phyloP scores from a whole-genome alignment of 2,113 vertebrate species.

The Ariopsis seemanni region DNA sequence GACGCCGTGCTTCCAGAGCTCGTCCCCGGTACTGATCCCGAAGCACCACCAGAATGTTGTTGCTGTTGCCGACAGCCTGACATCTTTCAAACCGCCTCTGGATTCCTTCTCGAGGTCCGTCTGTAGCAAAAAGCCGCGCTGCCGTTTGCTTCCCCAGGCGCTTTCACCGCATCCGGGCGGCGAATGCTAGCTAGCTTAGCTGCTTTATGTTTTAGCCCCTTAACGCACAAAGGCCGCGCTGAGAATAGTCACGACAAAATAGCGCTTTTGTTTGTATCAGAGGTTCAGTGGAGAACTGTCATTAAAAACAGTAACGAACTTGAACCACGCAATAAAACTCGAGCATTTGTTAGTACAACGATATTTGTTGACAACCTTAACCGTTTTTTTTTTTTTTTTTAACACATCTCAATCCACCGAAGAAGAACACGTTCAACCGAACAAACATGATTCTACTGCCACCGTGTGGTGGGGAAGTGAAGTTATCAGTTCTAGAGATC shows the following conservation, averaged over 20 bases:
- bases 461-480: conserved; percentile 29
- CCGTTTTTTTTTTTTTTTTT: conserved; percentile 10
- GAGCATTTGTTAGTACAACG: not conserved
- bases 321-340: not conserved
- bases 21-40: conserved; percentile 73
- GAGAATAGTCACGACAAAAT: not conserved
- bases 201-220: conserved; percentile 3
- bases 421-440: conserved; percentile 31
- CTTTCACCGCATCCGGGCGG: conserved; percentile 67
- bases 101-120: conserved; percentile 55
- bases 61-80: conserved; percentile 70
- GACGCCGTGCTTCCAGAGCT: conserved; percentile 67
- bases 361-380: conserved; percentile 46
- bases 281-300: not conserved
- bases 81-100: conserved; percentile 69
- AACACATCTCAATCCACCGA: conserved; percentile 25
- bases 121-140: conserved; percentile 44
- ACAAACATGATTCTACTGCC: not conserved
- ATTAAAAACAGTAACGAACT: not conserved
- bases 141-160: conserved; percentile 41
- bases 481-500: too few species aligned
- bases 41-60: conserved; percentile 65
- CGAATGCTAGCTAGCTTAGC: conserved; percentile 47
- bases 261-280: not conserved
- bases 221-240: conserved; percentile 13